Base-by-base conservation (phyloP, 2,888 invertebrate species). In the Carcina quercana region DNA sequence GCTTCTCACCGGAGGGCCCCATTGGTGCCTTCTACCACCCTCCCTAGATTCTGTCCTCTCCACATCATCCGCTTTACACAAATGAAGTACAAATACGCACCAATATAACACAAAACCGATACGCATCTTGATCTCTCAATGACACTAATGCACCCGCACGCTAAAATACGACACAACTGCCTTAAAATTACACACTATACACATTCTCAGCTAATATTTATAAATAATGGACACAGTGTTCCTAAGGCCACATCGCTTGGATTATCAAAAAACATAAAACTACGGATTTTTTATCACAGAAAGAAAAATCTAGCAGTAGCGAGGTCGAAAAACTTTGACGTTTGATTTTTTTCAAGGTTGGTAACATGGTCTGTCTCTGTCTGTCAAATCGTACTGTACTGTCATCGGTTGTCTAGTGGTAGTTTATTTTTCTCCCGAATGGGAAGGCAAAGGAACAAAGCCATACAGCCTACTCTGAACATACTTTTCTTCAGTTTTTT, bases 51-150 rank as follows among this genome's bases (percentile, higher is more conserved):
- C 83, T 69, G 75, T 78, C 67, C 67, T 78, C 50, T 80, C 80
- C 49, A 65, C 70, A 69, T 82, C 82, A 45, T 82, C 72, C 40
- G 69, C 80, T 68, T 72, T 74, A 56, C 79, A 78, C 58, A 82
- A 53, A 66, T 82, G 80, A 63, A 82, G 63, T 58, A 68, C 75
- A 56, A 78, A 73, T 64, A 83, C 75, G 74, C 80, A 83, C 79
- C 79, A 82, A 73, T 79, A 83, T 47, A 83, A 66, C 62, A 79
- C 67, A 61, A 80, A 66, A 74, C 73, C 75, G 70, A 82, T 69
- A 78, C 79, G 82, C 83, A 83, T 83, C 66, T 75, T 83, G 73
- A 78, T 71, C 63, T 65, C 51, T 62, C 64, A 69, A 75, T 76
- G 69, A 73, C 76, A 79, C 70, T 68, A 74, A 53, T 60, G 54